Base-by-base conservation (phyloP, 2,888 invertebrate species). In the Choristoneura rosaceana region DNA sequence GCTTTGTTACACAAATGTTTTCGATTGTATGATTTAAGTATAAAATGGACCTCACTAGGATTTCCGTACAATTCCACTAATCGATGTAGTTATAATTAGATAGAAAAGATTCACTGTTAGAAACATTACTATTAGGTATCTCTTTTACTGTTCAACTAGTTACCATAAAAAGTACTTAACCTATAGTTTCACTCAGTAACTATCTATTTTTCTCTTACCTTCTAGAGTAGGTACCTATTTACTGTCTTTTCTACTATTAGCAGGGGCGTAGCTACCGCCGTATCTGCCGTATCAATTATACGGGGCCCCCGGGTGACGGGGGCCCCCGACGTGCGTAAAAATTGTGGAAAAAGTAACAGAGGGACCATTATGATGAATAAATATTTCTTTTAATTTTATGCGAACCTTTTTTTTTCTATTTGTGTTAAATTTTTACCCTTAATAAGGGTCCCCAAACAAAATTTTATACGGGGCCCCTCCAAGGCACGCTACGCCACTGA, bases 1-100 rank as follows among this genome's bases (percentile, higher is more conserved):
- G 25, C 63, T 63, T 63, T n/a, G 43, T 43, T 41, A 10, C 43
- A 14, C 33, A 25, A 33, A 9, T 47, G 63, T 63, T 63, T 47
- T 63, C 45, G 63, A 33, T 63, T 63, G 63, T 47, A 33, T 34
- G 3, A 33, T 12, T 58, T 33, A 52, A 10, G 33, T 58, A 55
- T 17, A 8, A 3, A 4, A 3, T 38, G 7, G 0, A 34, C 7
- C 7, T 38, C 17, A 33, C 12, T 55, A n/a, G 47, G 14, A 47
- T n/a, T n/a, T 58, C 33, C 14, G 33, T 14, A 33, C 10, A 15
- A 33, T 58, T 12, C 9, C 14, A 52, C 50, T 15, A 43, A 3
- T 61, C 34, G 12, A 60, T 15, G 5, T 17, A 12, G 17, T 61
- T 5, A n/a, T 17, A 34, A 34, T 38, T 38, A n/a, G 33, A 34